Percentiles rank a stretch among this genome's conserved stretches.
Conservation (phyloP, 92 coral and sea anemone genomes). For the Epizoanthus illoricatus region DNA sequence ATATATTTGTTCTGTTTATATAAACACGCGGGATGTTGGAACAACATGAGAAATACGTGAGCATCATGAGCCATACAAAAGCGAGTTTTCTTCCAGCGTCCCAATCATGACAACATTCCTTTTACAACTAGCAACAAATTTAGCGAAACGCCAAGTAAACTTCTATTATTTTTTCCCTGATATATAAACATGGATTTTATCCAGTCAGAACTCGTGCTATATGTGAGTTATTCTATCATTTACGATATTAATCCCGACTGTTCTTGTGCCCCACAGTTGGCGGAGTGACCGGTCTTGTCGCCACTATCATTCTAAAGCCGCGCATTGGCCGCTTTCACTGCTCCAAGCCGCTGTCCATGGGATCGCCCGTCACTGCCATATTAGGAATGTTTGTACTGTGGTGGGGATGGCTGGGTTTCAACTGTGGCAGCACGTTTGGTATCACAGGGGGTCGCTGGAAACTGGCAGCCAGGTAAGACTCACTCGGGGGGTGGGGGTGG, state of each 20-base stretch:
- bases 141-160: too few species aligned
- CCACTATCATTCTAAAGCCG: constrained; percentile 81
- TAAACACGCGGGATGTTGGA: too few species aligned
- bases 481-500: neutral
- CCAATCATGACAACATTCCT: too few species aligned
- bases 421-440: constrained; percentile 95
- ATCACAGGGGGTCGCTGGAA: constrained; percentile 83
- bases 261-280: constrained; percentile 52
- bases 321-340: constrained; percentile 74
- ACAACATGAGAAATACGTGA: too few species aligned
- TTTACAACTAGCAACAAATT: too few species aligned
- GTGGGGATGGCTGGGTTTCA: constrained; percentile 99
- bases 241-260: neutral
- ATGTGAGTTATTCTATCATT: too few species aligned
- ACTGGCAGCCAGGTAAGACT: constrained; percentile 66
- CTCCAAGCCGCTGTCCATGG: constrained; percentile 65
- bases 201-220: too few species aligned
- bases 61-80: too few species aligned
- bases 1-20: too few species aligned
- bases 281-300: constrained; percentile 91
- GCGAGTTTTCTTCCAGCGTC: too few species aligned
- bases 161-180: too few species aligned
- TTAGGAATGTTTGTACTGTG: constrained; percentile 88
- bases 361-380: constrained; percentile 79
- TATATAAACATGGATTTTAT: too few species aligned